phyloP scores from a whole-genome alignment of 2,797 vertebrate genomes.

The Myripristis murdjan region DNA sequence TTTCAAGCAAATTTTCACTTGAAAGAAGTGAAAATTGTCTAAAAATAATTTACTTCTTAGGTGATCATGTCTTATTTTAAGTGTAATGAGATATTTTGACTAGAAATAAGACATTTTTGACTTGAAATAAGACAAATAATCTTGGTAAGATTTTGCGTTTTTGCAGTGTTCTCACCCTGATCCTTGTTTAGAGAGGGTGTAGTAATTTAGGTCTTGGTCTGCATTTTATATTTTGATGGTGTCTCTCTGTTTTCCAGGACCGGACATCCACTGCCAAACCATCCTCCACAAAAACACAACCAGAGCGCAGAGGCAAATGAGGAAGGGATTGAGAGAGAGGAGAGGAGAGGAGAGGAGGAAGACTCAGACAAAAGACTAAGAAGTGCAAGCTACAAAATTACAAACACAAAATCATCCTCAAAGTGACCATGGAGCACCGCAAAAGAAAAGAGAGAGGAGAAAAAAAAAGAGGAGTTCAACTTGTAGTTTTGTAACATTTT shows the following conservation, averaged over 20 bases:
- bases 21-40: too few species aligned
- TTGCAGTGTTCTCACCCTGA: too few species aligned
- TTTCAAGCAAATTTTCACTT: too few species aligned
- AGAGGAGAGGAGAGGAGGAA: too few species aligned
- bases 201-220: neutral
- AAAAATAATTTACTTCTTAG: too few species aligned
- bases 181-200: neutral
- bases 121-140: too few species aligned
- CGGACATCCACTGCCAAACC: slow-evolving; percentile 94
- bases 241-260: slow-evolving; percentile 81
- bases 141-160: too few species aligned
- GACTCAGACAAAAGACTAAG: slow-evolving; percentile 44
- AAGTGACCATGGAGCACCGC: slow-evolving; percentile 62
- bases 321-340: slow-evolving; percentile 18
- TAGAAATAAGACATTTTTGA: too few species aligned
- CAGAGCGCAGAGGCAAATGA: slow-evolving; percentile 76
- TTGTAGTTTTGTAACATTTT: slow-evolving; percentile 91
- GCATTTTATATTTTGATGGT: slow-evolving; percentile 2
- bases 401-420: slow-evolving; percentile 70
- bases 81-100: too few species aligned
- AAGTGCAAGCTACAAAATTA: slow-evolving; percentile 61
- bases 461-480: slow-evolving; percentile 73
- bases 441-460: slow-evolving; percentile 53
- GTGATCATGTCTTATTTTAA: too few species aligned
- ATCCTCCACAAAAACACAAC: slow-evolving; percentile 80